phyloP scores from a whole-genome alignment of 2,888 invertebrate species.

The Chrysodeixis includens region DNA sequence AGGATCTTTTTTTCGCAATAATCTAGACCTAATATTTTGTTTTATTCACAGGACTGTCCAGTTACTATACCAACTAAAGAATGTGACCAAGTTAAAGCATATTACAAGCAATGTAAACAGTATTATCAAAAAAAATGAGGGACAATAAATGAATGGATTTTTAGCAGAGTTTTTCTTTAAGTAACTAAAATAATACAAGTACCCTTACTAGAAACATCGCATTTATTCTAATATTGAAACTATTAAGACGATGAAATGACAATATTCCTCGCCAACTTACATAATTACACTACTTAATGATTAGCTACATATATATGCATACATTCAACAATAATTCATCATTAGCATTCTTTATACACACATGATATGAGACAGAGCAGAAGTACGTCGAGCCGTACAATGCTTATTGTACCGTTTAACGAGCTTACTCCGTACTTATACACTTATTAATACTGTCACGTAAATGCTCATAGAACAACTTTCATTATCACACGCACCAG shows the following conservation, averaged over 20 bases:
- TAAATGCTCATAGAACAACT: slow-evolving; percentile 82
- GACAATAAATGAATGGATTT: slow-evolving; percentile 5
- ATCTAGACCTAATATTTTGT: slow-evolving; percentile 14
- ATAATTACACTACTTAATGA: slow-evolving; percentile 60
- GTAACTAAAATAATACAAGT: slow-evolving; percentile 20
- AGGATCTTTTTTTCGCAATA: too few relatives aligned
- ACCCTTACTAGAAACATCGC: slow-evolving; percentile 62
- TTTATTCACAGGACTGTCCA: slow-evolving; percentile 79
- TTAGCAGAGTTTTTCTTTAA: slow-evolving; percentile 8
- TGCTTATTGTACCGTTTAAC: slow-evolving; percentile 53
- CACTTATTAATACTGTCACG: slow-evolving; percentile 87
- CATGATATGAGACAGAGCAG: slow-evolving; percentile 73
- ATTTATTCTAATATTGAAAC: slow-evolving; percentile 74
- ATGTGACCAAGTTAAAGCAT: slow-evolving; percentile 68
- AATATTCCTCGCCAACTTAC: slow-evolving; percentile 65
- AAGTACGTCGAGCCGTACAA: slow-evolving; percentile 62
- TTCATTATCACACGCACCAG: slow-evolving; percentile 83
- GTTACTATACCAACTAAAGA: slow-evolving; percentile 57
- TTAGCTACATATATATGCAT: slow-evolving; percentile 67
- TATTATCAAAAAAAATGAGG: slow-evolving; percentile 58
- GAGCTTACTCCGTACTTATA: slow-evolving; percentile 74
- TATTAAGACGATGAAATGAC: slow-evolving; percentile 71
- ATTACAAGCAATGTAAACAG: slow-evolving; percentile 72
- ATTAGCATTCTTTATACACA: slow-evolving; percentile 72
- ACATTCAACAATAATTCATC: slow-evolving; percentile 71